Base-by-base conservation (phyloP, 2,888 invertebrate genomes). In the Agrotis exclamationis region DNA sequence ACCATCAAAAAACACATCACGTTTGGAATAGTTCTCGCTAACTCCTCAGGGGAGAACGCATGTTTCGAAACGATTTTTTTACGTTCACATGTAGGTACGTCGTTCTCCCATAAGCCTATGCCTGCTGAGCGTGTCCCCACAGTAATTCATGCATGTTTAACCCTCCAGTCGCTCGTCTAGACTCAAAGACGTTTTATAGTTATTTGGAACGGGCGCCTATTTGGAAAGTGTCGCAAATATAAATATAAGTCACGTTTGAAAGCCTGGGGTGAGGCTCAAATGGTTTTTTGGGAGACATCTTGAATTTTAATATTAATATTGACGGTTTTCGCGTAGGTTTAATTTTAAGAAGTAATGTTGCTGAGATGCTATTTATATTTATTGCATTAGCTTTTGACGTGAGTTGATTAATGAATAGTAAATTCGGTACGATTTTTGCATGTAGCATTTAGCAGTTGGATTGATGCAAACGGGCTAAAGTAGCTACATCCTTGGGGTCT, bases 71-170 rank as follows among this genome's bases (percentile, higher is more conserved):
- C 64, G 64, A 39, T 70, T 74, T 72, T n/a, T 60, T 63, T 64
- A 54, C 44, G 20, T 13, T 16, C 13, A 47, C 18, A 44, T 66
- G 39, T 45, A 51, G 4, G 24, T 33, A 56, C 20, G 3, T 44
- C 18, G 51, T 18, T 51, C 45, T 28, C 51, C 63, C 58, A 66
- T 77, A 74, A 77, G 69, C 60, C 57, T 69, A 39, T 33, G 54
- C 33, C 47, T 58, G 53, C 62, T 24, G 7, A 18, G 39, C 54
- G 48, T 45, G 77, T 80, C 77, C 76, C 77, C 62, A 54, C 66
- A 71, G 81, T 76, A 63, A 71, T 79, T 81, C 80, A 80, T 76
- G 72, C 79, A 80, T 82, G 68, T 80, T 82, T 82, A 78, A 80
- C 64, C 50, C 64, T 4, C 14, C 48, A 47, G 76, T 58, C 66